Percentiles rank a stretch among this genome's conserved stretches.
Conservation (phyloP, 2,888 invertebrate species). For the Trypoxylon attenuatum region DNA sequence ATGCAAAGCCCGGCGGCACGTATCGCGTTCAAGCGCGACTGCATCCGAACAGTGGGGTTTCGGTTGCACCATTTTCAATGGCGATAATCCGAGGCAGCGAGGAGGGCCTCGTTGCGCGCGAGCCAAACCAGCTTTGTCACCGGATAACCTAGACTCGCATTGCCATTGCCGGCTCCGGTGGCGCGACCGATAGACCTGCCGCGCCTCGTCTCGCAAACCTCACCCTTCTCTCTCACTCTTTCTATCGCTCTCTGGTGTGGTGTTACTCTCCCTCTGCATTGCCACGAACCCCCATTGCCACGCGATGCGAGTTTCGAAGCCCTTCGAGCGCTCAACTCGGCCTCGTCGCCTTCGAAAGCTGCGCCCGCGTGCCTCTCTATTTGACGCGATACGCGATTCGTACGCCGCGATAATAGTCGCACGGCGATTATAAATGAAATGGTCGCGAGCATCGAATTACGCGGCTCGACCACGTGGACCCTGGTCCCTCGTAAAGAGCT, state of each 20-base stretch:
- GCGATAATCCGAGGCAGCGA: conserved; percentile 68
- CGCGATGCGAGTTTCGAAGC: conserved; percentile 29
- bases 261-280: conserved; percentile 2
- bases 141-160: conserved; percentile 72
- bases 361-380: conserved; percentile 2
- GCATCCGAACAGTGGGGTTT: conserved; percentile 72
- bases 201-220: conserved; percentile 6
- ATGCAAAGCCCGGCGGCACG: conserved; percentile 49
- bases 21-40: conserved; percentile 73
- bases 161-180: conserved; percentile 65
- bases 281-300: conserved; percentile 19
- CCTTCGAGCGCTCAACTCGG: too few species aligned
- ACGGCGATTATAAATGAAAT: conserved; percentile 61
- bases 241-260: conserved; percentile 3
- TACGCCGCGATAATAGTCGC: conserved; percentile 56
- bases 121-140: conserved; percentile 71
- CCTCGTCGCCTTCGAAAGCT: conserved; percentile 30
- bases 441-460: too few species aligned
- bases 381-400: conserved; percentile 38
- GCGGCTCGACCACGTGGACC: not conserved
- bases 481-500: too few species aligned
- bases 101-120: conserved; percentile 59
- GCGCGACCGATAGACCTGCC: conserved; percentile 61
- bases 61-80: conserved; percentile 72
- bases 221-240: not conserved